These are phyloP conservation scores for Thymelicus lineola DNA, from an alignment of 2,888 invertebrate genomes.

Conservation along the genomic window DNA sequence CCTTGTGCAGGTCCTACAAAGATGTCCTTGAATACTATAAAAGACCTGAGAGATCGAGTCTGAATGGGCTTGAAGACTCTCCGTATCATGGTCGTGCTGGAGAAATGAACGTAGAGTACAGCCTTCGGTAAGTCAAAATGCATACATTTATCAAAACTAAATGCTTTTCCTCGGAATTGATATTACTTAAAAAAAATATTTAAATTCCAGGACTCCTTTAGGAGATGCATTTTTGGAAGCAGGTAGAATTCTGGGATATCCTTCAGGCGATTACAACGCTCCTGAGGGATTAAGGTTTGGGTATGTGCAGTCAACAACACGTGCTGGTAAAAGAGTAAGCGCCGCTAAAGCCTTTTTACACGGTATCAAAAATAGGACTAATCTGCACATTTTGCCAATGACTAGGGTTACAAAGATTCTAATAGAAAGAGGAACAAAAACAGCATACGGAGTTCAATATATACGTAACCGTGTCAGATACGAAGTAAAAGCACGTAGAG, in stretches of 20 bases:
- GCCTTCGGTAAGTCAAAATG: constrained; percentile 16
- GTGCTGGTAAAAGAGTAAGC: constrained; percentile 87
- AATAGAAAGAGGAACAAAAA: constrained; percentile 86
- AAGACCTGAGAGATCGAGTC: constrained; percentile 84
- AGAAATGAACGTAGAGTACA: constrained; percentile 85
- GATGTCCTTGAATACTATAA: constrained; percentile 86
- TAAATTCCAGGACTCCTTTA: constrained; percentile 43
- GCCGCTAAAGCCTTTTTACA: constrained; percentile 88
- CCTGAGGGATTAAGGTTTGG: constrained; percentile 87
- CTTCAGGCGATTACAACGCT: constrained; percentile 89
- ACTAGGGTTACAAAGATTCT: constrained; percentile 88
- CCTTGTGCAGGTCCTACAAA: constrained; percentile 79
- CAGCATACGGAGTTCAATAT: constrained; percentile 89
- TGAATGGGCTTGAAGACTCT: constrained; percentile 72
- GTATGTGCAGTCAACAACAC: constrained; percentile 86
- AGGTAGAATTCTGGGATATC: constrained; percentile 87
- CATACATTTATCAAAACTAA: neutral
- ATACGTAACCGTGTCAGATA: constrained; percentile 78
- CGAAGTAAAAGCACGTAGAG: constrained; percentile 87
- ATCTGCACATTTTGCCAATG: constrained; percentile 88
- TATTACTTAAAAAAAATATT: neutral
- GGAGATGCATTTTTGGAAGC: constrained; percentile 84
- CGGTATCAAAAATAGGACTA: constrained; percentile 84
- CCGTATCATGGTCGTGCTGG: constrained; percentile 86
- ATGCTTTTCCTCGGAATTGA: neutral